phyloP scores from a whole-genome alignment of 2,888 invertebrate species.

The Fragum sueziense region DNA sequence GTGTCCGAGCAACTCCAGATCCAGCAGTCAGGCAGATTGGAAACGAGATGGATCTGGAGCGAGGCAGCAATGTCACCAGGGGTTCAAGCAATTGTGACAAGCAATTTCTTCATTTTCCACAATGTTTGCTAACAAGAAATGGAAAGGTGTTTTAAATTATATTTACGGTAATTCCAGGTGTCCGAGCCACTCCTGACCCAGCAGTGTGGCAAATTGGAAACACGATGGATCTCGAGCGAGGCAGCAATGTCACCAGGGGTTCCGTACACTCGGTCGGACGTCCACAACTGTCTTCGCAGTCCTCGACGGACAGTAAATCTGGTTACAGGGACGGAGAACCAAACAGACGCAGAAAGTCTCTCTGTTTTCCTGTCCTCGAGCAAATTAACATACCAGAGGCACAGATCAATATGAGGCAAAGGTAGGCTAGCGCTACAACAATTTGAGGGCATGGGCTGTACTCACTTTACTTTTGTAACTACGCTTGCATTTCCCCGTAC shows the following conservation, averaged over 20 bases:
- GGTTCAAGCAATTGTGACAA: not conserved
- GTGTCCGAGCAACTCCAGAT: constrained; percentile 25
- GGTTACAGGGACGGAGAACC: constrained; percentile 75
- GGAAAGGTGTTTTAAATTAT: no score
- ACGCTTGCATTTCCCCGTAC: no score
- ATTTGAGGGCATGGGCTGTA: no score
- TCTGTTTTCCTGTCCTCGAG: constrained; percentile 70
- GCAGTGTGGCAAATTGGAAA: constrained; percentile 44
- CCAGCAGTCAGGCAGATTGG: constrained; percentile 34
- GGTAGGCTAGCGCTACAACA: constrained; percentile 64
- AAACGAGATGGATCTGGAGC: constrained; percentile 9
- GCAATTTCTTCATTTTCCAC: no score
- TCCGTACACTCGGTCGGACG: constrained; percentile 17
- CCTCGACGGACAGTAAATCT: constrained; percentile 4
- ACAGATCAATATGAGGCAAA: constrained; percentile 70
- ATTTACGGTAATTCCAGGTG: constrained; percentile 27
- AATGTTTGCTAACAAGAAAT: no score
- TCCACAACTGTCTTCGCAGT: not conserved
- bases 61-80: no score
- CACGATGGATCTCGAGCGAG: constrained; percentile 22
- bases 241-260: not conserved
- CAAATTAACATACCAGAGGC: constrained; percentile 67
- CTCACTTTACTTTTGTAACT: no score
- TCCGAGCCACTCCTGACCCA: constrained; percentile 28
- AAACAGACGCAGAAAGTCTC: constrained; percentile 59